These are phyloP conservation scores for Acanthoscelides obtectus DNA, from an alignment of 2,888 invertebrate species.

Conservation along the genomic window DNA sequence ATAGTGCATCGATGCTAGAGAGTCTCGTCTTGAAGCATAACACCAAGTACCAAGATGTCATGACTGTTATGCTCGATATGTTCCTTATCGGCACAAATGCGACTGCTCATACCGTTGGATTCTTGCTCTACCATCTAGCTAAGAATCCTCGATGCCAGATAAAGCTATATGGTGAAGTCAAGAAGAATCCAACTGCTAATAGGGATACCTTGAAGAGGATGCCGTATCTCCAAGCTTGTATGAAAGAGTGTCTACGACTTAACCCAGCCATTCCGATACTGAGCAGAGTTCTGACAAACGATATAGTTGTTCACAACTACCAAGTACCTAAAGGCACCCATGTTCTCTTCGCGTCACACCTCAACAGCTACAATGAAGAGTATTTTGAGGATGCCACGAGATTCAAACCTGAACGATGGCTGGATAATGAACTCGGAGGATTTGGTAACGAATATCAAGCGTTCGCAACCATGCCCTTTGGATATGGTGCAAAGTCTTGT, in stretches of 20 bases:
- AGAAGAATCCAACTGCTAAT: constrained; percentile 28
- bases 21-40: constrained; percentile 53
- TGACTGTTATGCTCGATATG: constrained; percentile 62
- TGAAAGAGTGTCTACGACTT: constrained; percentile 60
- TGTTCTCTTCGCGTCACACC: constrained; percentile 61
- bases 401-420: constrained; percentile 62
- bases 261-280: constrained; percentile 63
- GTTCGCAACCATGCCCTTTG: constrained; percentile 61
- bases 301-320: constrained; percentile 58
- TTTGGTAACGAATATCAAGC: constrained; percentile 39
- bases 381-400: constrained; percentile 60
- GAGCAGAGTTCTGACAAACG: constrained; percentile 56
- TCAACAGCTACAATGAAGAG: constrained; percentile 58
- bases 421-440: constrained; percentile 32
- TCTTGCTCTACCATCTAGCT: constrained; percentile 63
- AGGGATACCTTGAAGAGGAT: constrained; percentile 35
- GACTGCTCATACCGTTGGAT: constrained; percentile 57
- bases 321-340: constrained; percentile 53
- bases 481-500: constrained; percentile 59
- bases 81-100: constrained; percentile 62
- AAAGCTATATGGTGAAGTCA: constrained; percentile 57
- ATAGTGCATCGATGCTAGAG: constrained; percentile 48
- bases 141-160: constrained; percentile 60
- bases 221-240: constrained; percentile 59
- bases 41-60: constrained; percentile 56